Evolutionary conservation across 2,113 vertebrate genomes (phyloP).

Genomic region (Leucopsar rothschildi): DNA sequence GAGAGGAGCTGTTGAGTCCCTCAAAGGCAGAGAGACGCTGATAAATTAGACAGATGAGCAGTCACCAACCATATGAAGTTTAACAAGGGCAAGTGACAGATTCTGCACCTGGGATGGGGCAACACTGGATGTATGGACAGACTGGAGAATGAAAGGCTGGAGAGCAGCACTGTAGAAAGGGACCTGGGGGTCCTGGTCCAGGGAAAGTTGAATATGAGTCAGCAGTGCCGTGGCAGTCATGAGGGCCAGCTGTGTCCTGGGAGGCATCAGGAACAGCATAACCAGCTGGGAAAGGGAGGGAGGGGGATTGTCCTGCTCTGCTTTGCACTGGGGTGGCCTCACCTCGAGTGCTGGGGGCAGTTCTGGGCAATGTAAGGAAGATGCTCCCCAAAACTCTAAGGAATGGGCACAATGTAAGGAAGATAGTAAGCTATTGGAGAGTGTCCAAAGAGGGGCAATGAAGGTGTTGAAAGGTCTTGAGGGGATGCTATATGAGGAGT

Average conservation of each 20-base stretch:
- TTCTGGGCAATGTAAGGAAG: neutral
- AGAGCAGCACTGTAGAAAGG: accelerated
- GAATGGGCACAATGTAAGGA: neutral
- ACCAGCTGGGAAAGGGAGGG: accelerated
- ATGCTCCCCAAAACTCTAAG: neutral
- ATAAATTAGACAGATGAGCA: neutral
- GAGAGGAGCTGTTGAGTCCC: neutral
- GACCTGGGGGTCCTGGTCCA: neutral
- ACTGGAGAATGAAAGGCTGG: neutral
- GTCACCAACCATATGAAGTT: neutral
- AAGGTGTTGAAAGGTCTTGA: neutral
- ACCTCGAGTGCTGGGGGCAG: accelerated
- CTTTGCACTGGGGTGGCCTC: accelerated
- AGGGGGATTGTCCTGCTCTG: accelerated
- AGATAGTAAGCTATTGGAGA: neutral
- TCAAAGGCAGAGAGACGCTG: neutral
- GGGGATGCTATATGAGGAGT: neutral
- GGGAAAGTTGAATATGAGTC: accelerated
- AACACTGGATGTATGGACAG: neutral
- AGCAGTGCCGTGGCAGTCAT: neutral
- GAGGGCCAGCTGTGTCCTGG: accelerated
- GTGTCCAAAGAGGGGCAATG: accelerated
- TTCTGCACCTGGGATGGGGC: neutral
- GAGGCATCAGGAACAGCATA: accelerated
- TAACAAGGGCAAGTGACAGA: neutral